These are phyloP conservation scores for Ethmia dodecea DNA, from an alignment of 2,888 invertebrate species.

Conservation along the genomic window DNA sequence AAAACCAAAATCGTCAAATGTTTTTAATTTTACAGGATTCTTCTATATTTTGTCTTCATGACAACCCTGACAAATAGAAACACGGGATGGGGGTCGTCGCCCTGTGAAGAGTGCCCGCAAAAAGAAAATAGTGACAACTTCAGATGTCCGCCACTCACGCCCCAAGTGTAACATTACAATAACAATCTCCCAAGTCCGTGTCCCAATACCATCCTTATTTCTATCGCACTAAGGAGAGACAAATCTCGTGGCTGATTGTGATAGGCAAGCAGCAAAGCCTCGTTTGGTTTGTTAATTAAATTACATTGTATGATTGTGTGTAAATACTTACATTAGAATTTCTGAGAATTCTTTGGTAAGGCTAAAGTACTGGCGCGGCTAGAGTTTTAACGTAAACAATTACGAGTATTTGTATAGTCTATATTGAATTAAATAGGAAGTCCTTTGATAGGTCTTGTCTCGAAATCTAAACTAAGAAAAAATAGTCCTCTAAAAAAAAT, in stretches of 20 bases:
- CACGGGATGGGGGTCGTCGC: conserved; percentile 52
- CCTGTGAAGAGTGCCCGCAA: conserved; percentile 52
- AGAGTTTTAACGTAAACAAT: too few relatives aligned
- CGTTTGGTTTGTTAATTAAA: conserved; percentile 55
- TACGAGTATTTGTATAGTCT: too few relatives aligned
- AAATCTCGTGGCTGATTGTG: conserved; percentile 11
- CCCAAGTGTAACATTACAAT: conserved; percentile 64
- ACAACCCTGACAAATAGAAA: conserved; percentile 43
- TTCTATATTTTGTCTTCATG: too few relatives aligned
- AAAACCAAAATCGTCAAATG: too few relatives aligned
- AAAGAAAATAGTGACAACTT: conserved; percentile 71
- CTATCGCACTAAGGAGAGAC: conserved; percentile 32
- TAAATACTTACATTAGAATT: too few relatives aligned
- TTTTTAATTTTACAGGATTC: too few relatives aligned
- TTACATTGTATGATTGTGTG: conserved; percentile 36
- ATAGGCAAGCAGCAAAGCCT: conserved; percentile 20
- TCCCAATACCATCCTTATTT: conserved; percentile 25
- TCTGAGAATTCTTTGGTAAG: too few relatives aligned
- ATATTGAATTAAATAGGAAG: too few relatives aligned
- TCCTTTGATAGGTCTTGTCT: too few relatives aligned
- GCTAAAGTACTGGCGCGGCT: too few relatives aligned
- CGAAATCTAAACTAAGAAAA: too few relatives aligned
- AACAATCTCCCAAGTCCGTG: conserved; percentile 35
- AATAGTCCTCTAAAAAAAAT: too few relatives aligned
- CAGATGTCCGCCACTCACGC: conserved; percentile 58